Percentiles rank a stretch among this genome's conserved stretches.
Conservation (phyloP, 2,888 invertebrate genomes). For the Lasioglossum pauxillum region DNA sequence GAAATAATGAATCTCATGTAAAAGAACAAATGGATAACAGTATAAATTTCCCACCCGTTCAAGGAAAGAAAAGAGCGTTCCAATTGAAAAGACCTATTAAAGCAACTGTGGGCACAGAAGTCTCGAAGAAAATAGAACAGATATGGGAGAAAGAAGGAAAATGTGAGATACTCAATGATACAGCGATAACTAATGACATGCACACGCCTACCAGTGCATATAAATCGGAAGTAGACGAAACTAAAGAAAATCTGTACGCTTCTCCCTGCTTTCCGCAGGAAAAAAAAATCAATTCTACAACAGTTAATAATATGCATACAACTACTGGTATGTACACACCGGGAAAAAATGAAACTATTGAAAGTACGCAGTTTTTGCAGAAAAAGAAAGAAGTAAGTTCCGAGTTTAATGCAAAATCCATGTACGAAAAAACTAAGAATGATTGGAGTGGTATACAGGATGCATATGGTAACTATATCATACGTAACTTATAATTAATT, state of each 20-base stretch:
- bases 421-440: neutral
- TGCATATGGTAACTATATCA: slow-evolving; percentile 36
- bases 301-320: slow-evolving; percentile 13
- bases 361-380: neutral
- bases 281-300: slow-evolving; percentile 55
- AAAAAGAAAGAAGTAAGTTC: slow-evolving; percentile 1
- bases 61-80: slow-evolving; percentile 73
- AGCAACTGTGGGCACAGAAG: slow-evolving; percentile 71
- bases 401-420: neutral
- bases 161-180: slow-evolving; percentile 20
- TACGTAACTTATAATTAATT: neutral
- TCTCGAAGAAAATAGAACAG: slow-evolving; percentile 74
- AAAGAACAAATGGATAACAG: slow-evolving; percentile 18
- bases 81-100: slow-evolving; percentile 80
- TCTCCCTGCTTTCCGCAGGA: slow-evolving; percentile 40
- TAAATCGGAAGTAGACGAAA: slow-evolving; percentile 25
- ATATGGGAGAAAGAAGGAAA: slow-evolving; percentile 73
- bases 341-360: slow-evolving; percentile 14
- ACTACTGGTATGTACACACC: slow-evolving; percentile 3
- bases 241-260: neutral
- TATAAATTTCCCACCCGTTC: slow-evolving; percentile 8
- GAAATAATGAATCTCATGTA: neutral
- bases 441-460: slow-evolving; percentile 18
- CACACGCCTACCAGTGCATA: neutral
- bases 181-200: neutral